phyloP scores from a whole-genome alignment of 2,797 vertebrate species.

The Ispidina picta region DNA sequence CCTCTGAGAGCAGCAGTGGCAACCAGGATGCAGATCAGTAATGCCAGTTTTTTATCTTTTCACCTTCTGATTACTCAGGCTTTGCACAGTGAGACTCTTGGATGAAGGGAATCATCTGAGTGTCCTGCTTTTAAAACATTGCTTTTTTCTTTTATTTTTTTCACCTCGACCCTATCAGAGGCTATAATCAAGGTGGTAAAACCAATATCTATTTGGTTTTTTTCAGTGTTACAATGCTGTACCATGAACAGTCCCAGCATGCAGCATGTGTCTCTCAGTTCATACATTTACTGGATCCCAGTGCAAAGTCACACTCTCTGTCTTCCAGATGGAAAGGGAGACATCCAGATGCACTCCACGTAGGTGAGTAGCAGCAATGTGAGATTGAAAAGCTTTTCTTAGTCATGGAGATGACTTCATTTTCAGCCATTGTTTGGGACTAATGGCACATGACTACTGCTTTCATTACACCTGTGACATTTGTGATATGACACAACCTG shows the following conservation, averaged over 20 bases:
- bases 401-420: constrained; percentile 14
- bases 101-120: neutral
- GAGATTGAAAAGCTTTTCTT: neutral
- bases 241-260: neutral
- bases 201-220: neutral
- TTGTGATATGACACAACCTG: neutral
- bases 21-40: neutral
- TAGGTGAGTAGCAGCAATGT: neutral
- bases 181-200: neutral
- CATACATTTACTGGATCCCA: neutral
- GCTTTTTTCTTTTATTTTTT: accelerated
- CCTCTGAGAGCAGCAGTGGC: neutral
- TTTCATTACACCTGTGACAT: neutral
- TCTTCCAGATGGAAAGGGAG: neutral
- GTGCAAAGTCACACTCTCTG: neutral
- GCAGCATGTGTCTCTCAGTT: neutral
- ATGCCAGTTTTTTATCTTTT: neutral
- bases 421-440: constrained; percentile 18
- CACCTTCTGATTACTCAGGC: neutral
- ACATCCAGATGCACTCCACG: neutral
- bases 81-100: neutral
- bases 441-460: neutral
- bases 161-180: neutral
- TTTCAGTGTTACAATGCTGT: neutral
- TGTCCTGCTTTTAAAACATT: neutral